A percentile compares a stretch with the other conserved stretches of the same genome.
These are phyloP conservation scores for Strix uralensis DNA, from an alignment of 2,113 vertebrate genomes.

Conservation along the genomic window DNA sequence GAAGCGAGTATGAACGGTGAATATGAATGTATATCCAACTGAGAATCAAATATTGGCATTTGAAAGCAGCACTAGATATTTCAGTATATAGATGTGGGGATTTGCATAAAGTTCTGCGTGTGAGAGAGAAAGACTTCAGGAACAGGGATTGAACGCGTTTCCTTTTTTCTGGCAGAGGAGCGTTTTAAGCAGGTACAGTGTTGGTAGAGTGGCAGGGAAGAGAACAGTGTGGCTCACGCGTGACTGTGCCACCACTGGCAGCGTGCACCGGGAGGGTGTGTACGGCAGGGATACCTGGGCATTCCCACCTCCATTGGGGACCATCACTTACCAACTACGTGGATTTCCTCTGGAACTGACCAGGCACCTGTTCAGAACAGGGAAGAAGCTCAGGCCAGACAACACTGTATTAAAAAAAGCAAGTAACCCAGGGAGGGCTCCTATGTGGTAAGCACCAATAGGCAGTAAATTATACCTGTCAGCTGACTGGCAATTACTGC, in stretches of 20 bases:
- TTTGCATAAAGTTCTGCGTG: neutral
- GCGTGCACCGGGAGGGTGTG: neutral
- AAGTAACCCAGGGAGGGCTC: neutral
- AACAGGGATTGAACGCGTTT: neutral
- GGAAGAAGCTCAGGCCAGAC: neutral
- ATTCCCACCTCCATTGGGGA: neutral
- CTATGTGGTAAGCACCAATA: neutral
- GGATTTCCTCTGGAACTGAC: neutral
- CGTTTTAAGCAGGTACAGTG: neutral
- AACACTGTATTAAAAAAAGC: neutral
- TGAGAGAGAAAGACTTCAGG: neutral
- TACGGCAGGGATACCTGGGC: neutral
- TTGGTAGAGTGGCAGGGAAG: neutral
- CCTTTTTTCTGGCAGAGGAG: neutral
- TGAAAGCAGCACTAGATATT: neutral
- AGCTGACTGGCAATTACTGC: neutral
- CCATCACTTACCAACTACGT: neutral
- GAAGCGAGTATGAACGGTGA: neutral
- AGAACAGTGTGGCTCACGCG: neutral
- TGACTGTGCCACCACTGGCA: neutral
- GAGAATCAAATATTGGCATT: neutral
- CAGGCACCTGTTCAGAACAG: neutral
- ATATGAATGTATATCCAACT: neutral
- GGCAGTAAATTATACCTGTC: conserved; percentile 7
- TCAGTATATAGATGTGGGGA: neutral